Percentiles rank a stretch among this genome's conserved stretches.
Evolutionary conservation across 2,113 vertebrate species (phyloP).

Genomic region (Colistium nudipinnis): DNA sequence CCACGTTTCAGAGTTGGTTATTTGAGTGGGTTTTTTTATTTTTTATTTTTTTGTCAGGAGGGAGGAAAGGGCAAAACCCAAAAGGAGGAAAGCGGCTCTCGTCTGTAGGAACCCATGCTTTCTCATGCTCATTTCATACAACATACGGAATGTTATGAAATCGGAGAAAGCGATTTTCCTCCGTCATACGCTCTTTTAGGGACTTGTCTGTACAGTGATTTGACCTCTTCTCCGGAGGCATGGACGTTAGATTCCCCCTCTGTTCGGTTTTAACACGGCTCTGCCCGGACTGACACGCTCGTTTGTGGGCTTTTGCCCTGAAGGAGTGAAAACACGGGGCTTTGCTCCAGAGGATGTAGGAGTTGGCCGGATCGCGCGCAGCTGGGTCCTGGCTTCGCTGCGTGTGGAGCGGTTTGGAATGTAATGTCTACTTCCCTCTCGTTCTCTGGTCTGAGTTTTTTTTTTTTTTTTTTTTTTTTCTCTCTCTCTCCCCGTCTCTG

Average conservation of each 20-base stretch:
- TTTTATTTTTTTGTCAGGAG: background rate
- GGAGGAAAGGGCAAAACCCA: background rate
- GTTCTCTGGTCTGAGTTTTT: conserved; percentile 61
- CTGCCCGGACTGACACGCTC: conserved; percentile 34
- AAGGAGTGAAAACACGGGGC: conserved; percentile 45
- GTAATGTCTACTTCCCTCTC: conserved; percentile 55
- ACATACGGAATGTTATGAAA: conserved; percentile 42
- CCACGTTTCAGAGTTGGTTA: no score
- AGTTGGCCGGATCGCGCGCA: conserved; percentile 59
- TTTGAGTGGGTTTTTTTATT: background rate
- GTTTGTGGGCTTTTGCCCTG: conserved; percentile 16
- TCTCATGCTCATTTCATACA: background rate
- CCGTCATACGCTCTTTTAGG: conserved; percentile 42
- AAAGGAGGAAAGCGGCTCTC: conserved; percentile 2
- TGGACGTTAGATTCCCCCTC: conserved; percentile 27
- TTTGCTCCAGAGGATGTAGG: conserved; percentile 63
- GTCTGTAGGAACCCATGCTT: conserved; percentile 53
- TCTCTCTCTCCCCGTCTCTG: no score
- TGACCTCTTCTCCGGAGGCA: conserved; percentile 44
- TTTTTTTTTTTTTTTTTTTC: no score
- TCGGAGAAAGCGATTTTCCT: conserved; percentile 57
- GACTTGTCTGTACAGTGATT: conserved; percentile 51
- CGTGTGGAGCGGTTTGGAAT: conserved; percentile 53
- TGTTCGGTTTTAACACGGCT: conserved; percentile 36
- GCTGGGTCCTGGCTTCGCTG: conserved; percentile 62